phyloP scores from a whole-genome alignment of 2,888 invertebrate genomes.

The Iphiclides podalirius region DNA sequence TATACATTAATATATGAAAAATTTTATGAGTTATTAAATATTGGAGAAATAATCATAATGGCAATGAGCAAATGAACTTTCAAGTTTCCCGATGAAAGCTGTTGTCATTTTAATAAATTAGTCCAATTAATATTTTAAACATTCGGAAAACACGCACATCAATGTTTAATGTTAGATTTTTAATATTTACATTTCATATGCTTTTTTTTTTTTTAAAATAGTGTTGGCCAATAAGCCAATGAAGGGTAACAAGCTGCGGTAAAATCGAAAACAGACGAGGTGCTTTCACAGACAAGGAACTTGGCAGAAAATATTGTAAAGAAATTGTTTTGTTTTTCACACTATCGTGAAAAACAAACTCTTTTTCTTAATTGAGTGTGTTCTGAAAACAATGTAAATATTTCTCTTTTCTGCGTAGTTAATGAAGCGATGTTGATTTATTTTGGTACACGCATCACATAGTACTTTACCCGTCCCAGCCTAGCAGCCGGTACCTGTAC shows the following conservation, averaged over 20 bases:
- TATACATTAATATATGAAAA: neutral
- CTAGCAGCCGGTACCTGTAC: conserved; percentile 85
- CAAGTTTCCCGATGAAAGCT: neutral
- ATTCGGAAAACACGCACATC: conserved; percentile 24
- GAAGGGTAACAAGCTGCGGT: conserved; percentile 11
- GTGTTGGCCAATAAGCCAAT: conserved; percentile 4
- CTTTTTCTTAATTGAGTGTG: neutral
- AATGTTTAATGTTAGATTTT: conserved; percentile 22
- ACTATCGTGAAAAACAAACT: neutral
- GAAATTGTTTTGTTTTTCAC: neutral
- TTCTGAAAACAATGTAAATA: too few species aligned
- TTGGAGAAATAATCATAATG: too few species aligned
- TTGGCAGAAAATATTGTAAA: conserved; percentile 10
- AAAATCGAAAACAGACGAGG: conserved; percentile 23
- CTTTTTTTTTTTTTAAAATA: conserved; percentile 3
- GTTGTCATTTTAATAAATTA: conserved; percentile 10
- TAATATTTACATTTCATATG: conserved; percentile 24
- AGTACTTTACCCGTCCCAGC: conserved; percentile 86
- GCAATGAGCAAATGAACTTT: neutral
- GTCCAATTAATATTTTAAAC: conserved; percentile 27
- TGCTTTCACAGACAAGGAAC: conserved; percentile 3
- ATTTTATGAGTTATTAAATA: too few species aligned
- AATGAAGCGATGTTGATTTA: conserved; percentile 17
- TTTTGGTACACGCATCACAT: conserved; percentile 46
- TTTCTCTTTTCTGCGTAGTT: conserved; percentile 5